A percentile compares a stretch with the other conserved stretches of the same genome.
phyloP scores from a whole-genome alignment of 2,113 vertebrate genomes.

The human (Homo sapiens) region DNA sequence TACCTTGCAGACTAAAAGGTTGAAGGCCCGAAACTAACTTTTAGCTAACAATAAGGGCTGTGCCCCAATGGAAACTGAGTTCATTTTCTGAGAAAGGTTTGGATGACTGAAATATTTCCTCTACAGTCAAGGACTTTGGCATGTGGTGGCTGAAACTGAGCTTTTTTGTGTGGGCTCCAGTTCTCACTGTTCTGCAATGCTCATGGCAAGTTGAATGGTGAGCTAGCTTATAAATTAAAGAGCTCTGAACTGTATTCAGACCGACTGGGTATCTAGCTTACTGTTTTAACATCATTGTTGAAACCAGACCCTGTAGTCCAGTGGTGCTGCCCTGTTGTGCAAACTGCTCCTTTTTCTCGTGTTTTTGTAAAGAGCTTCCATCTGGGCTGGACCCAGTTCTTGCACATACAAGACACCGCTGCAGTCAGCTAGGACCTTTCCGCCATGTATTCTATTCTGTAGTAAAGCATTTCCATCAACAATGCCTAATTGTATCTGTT shows the following conservation, averaged over 20 bases:
- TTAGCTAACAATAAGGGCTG: slow-evolving; percentile 24
- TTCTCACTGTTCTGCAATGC: not conserved
- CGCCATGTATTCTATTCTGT: slow-evolving; percentile 44
- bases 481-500: slow-evolving; percentile 59
- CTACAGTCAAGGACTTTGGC: not conserved
- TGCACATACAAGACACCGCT: slow-evolving; percentile 74
- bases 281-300: slow-evolving; percentile 65
- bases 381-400: slow-evolving; percentile 88
- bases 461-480: not conserved
- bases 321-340: slow-evolving; percentile 50
- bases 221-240: not conserved
- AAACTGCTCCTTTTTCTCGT: slow-evolving; percentile 61
- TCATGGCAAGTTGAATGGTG: rapidly evolving
- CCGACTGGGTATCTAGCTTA: slow-evolving; percentile 28
- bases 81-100: not conserved
- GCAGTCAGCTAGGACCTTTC: slow-evolving; percentile 74
- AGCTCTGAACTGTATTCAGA: slow-evolving; percentile 31
- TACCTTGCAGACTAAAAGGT: slow-evolving; percentile 58
- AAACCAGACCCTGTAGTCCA: slow-evolving; percentile 62
- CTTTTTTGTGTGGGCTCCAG: not conserved
- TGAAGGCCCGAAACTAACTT: slow-evolving; percentile 4
- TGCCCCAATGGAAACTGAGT: not conserved
- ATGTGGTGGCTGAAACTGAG: not conserved
- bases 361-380: slow-evolving; percentile 78
- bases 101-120: not conserved